A percentile compares a stretch with the other conserved stretches of the same genome.
These are phyloP conservation scores for Apocrypta bakeri DNA, from an alignment of 1,140 invertebrate species.

Conservation along the genomic window DNA sequence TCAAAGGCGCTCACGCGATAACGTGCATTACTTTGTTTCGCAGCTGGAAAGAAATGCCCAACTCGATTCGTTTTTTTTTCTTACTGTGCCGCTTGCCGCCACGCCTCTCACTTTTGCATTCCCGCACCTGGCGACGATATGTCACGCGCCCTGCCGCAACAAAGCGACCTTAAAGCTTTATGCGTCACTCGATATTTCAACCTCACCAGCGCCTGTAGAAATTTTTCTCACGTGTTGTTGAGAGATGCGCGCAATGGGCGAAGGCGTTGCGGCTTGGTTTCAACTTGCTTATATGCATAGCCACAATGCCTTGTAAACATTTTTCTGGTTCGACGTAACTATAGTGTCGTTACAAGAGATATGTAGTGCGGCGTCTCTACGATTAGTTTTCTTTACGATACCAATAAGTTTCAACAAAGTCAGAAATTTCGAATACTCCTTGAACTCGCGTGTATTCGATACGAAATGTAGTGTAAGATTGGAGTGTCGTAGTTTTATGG, in stretches of 20 bases:
- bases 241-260: neutral
- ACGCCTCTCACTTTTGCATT: neutral
- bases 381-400: too few species aligned
- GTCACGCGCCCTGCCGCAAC: neutral
- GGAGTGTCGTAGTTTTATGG: too few species aligned
- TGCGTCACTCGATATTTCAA: slow-evolving; percentile 18
- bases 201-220: neutral
- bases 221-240: neutral
- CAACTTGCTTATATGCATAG: neutral
- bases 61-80: neutral
- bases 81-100: neutral
- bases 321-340: too few species aligned
- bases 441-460: too few species aligned
- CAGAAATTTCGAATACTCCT: too few species aligned
- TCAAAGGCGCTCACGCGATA: neutral
- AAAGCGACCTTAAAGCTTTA: slow-evolving; percentile 16
- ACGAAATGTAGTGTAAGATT: too few species aligned
- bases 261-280: neutral
- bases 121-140: neutral
- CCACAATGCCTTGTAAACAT: neutral
- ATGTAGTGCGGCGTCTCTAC: too few species aligned
- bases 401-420: too few species aligned
- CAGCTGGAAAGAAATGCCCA: neutral
- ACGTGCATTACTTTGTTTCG: neutral
- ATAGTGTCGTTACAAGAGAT: too few species aligned